Percentiles rank a stretch among this genome's conserved stretches.
phyloP scores from a whole-genome alignment of 2,797 vertebrate species.

The Gouania willdenowi region DNA sequence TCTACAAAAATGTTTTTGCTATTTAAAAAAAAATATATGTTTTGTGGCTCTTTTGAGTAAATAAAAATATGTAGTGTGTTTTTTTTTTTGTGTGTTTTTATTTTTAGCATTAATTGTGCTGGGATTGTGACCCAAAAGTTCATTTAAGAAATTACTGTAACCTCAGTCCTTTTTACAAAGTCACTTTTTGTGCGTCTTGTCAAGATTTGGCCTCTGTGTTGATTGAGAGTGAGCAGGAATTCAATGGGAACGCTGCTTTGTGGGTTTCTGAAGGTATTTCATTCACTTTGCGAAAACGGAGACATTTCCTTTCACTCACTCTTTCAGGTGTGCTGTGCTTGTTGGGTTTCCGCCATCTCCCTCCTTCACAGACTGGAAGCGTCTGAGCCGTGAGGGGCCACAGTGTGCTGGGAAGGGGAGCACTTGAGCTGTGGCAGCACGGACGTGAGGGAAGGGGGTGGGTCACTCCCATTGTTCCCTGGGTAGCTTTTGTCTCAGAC shows the following conservation, averaged over 20 bases:
- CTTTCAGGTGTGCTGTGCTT: constrained; percentile 72
- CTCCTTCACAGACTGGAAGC: constrained; percentile 65
- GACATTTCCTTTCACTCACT: constrained; percentile 33
- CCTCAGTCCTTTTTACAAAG: constrained; percentile 43
- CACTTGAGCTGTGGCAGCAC: constrained; percentile 72
- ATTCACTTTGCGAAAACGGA: constrained; percentile 58
- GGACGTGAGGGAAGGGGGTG: constrained; percentile 29
- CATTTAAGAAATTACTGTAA: constrained; percentile 54
- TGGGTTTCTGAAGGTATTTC: constrained; percentile 59
- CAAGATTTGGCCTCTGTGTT: constrained; percentile 62
- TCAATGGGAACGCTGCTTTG: constrained; percentile 56
- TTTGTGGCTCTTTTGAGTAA: no score
- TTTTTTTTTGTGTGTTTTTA: no score
- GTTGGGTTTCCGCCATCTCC: constrained; percentile 54
- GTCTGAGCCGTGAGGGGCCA: constrained; percentile 65
- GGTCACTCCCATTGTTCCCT: constrained; percentile 77
- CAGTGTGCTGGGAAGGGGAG: constrained; percentile 71
- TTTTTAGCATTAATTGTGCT: background rate
- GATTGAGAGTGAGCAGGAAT: constrained; percentile 69
- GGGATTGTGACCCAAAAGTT: no score
- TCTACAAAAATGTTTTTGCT: no score
- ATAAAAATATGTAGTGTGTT: no score
- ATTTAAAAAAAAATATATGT: no score
- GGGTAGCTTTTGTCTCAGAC: constrained; percentile 84
- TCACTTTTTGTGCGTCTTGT: constrained; percentile 56